Conservation (phyloP, 1,140 invertebrate species). For the Nephotettix cincticeps region DNA sequence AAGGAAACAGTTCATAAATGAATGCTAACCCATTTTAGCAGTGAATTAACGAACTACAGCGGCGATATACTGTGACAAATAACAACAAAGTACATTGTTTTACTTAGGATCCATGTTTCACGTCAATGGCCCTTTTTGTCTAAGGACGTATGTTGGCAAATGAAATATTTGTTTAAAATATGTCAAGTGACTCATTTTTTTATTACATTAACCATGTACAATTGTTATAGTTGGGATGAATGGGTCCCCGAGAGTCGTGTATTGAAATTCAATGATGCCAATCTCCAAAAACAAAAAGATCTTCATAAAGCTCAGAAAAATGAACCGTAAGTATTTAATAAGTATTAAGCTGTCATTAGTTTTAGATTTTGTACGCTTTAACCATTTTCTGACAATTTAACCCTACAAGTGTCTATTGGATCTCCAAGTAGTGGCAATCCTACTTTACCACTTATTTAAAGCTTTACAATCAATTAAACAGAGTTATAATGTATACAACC, state of each 20-base stretch:
- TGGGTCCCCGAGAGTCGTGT: conserved; percentile 95
- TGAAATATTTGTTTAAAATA: background rate
- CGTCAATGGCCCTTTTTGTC: background rate
- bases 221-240: conserved; percentile 91
- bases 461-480: no score
- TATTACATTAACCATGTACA: no score
- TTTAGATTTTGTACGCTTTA: no score
- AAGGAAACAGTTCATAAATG: no score
- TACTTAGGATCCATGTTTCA: background rate
- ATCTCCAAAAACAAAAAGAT: conserved; percentile 88
- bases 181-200: background rate
- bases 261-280: conserved; percentile 89
- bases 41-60: no score
- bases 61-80: background rate
- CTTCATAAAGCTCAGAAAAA: conserved; percentile 78
- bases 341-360: no score
- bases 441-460: no score
- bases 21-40: no score
- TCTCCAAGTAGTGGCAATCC: no score
- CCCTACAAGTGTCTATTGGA: no score
- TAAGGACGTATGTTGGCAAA: background rate
- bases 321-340: conserved; percentile 51
- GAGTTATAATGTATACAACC: no score
- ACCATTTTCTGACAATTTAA: no score
- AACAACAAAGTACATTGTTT: background rate